A percentile compares a stretch with the other conserved stretches of the same genome.
Evolutionary conservation across 1,140 invertebrate species (phyloP).

Genomic region (Lordiphosa collinella): DNA sequence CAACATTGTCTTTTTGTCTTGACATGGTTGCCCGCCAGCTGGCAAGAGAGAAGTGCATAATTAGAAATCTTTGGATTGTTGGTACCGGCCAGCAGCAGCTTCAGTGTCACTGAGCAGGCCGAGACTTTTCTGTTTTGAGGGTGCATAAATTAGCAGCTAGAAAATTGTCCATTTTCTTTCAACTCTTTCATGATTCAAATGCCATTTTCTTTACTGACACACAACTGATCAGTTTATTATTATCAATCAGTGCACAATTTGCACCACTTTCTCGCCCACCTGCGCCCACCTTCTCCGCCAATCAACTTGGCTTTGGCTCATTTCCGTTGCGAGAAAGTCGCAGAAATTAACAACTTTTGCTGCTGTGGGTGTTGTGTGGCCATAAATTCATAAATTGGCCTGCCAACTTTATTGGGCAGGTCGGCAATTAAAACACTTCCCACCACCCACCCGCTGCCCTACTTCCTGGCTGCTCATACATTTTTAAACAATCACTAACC

Average conservation of each 20-base stretch:
- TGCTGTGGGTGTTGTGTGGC: slow-evolving; percentile 1
- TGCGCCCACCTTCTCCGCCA: no score
- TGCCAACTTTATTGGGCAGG: slow-evolving; percentile 7
- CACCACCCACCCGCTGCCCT: background rate
- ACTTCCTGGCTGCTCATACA: slow-evolving; percentile 38
- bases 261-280: slow-evolving; percentile 7
- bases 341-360: background rate
- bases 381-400: slow-evolving; percentile 6
- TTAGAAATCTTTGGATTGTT: no score
- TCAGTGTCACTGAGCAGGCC: no score
- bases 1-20: slow-evolving; percentile 26
- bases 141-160: background rate
- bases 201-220: slow-evolving; percentile 3
- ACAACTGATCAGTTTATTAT: slow-evolving; percentile 3
- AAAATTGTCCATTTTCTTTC: background rate
- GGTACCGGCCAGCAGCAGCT: no score
- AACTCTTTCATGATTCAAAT: no score
- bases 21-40: slow-evolving; percentile 39
- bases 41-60: background rate
- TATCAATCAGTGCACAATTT: slow-evolving; percentile 2
- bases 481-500: slow-evolving; percentile 72
- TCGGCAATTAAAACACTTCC: slow-evolving; percentile 6
- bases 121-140: background rate
- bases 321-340: slow-evolving; percentile 8
- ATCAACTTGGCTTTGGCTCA: background rate